Base-by-base conservation (phyloP, 2,797 vertebrate genomes). In the Eulemur rubriventer region DNA sequence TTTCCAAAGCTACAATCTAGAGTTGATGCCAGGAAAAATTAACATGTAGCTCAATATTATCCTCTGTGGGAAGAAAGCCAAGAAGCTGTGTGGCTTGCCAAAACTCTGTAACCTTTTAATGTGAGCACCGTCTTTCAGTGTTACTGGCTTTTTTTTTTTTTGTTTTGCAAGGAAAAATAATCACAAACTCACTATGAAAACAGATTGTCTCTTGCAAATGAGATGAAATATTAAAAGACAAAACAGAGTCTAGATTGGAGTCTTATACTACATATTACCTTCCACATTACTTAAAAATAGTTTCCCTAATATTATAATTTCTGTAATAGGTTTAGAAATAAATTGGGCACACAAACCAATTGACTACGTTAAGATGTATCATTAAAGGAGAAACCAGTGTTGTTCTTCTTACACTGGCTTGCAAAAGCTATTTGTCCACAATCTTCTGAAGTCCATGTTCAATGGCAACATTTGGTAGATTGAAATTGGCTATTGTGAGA, bases 11-110 rank as follows among this genome's bases (percentile, higher is more conserved):
- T 91, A 55, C 57, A 89, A 91, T 94, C 81, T 89, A 94, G 38
- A 89, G 16, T 75, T 92, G 43, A 82, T 93, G 84, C 63, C 89
- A 94, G 75, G 72, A 84, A 89, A 67, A 88, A 96, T 96, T 93
- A 95, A 89, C 59, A 67, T 50, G 70, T 78, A 90, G 59, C 59
- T 95, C 41, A 90, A 52, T 86, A 80, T 91, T 86, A 90, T 89
- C 35, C 16, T 86, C 16, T 33, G 59, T 35, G n/a, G 61, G 63
- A 96, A 95, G 70, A 95, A 91, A 96, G 81, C 59, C 80, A 94
- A 79, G 57, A 57, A 57, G 22, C 41, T 79, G 7, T 55, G 16
- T 70, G 38, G 11, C 48, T 75, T 89, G 85, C 70, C 94, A 92
- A 95, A 92, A 67, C 33, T 72, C 83, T 90, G 30, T 52, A 89